These are phyloP conservation scores for Oasisia sp. DNA, from an alignment of 2,888 invertebrate species.

Conservation along the genomic window DNA sequence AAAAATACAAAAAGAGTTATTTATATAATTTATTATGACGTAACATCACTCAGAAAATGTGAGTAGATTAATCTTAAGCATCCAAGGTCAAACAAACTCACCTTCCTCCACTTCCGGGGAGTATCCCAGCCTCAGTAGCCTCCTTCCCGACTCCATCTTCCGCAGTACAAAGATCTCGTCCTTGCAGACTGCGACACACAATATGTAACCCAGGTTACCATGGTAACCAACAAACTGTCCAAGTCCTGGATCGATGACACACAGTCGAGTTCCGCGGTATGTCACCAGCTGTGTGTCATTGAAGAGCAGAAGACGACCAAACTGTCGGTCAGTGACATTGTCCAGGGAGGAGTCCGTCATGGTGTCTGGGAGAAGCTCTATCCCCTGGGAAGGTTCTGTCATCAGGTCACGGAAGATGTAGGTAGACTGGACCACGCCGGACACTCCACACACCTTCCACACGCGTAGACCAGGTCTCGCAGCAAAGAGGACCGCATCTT, in stretches of 20 bases:
- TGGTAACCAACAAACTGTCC: conserved; percentile 76
- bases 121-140: conserved; percentile 20
- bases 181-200: conserved; percentile 61
- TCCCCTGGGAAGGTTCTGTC: conserved; percentile 34
- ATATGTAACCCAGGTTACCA: conserved; percentile 68
- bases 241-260: conserved; percentile 79
- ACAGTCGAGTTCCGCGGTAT: conserved; percentile 77
- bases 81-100: not conserved
- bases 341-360: not conserved
- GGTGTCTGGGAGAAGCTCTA: conserved; percentile 51
- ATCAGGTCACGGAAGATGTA: conserved; percentile 79
- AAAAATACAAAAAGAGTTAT: too few relatives aligned
- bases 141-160: conserved; percentile 63
- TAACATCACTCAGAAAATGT: too few relatives aligned
- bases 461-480: conserved; percentile 84
- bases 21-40: too few relatives aligned
- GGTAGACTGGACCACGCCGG: conserved; percentile 85
- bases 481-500: conserved; percentile 74
- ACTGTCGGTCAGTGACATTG: conserved; percentile 33
- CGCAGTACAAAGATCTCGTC: conserved; percentile 78
- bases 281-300: conserved; percentile 80
- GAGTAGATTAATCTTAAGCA: too few relatives aligned
- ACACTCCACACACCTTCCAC: conserved; percentile 79
- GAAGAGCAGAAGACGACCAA: conserved; percentile 63
- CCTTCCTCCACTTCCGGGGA: not conserved